phyloP scores from a whole-genome alignment of 2,113 vertebrate genomes.

The Sapajus apella region DNA sequence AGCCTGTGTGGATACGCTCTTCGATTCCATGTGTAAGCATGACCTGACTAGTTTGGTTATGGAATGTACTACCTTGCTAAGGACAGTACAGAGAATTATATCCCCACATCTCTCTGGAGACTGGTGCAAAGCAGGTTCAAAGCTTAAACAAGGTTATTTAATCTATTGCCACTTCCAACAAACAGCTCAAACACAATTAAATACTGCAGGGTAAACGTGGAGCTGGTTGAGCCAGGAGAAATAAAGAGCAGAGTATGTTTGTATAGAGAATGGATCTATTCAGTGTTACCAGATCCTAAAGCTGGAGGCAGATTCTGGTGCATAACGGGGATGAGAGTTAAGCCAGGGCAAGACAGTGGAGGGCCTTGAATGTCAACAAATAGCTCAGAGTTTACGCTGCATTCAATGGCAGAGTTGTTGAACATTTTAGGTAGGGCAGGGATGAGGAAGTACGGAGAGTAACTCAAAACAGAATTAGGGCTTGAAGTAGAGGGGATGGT shows the following conservation, averaged over 20 bases:
- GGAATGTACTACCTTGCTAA: neutral
- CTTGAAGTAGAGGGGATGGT: neutral
- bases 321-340: neutral
- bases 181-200: neutral
- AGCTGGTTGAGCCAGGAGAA: neutral
- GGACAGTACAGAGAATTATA: neutral
- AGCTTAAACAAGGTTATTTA: neutral
- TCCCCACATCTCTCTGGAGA: neutral
- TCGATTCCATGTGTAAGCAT: neutral
- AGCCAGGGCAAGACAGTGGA: neutral
- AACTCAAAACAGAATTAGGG: neutral
- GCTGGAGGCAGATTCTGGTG: neutral
- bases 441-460: neutral
- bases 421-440: neutral
- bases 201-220: neutral
- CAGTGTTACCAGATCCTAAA: neutral
- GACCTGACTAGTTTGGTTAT: neutral
- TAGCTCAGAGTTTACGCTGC: neutral
- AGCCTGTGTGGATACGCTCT: neutral
- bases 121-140: neutral
- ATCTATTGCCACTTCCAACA: neutral
- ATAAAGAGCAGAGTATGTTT: neutral
- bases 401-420: neutral
- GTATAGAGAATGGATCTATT: neutral
- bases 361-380: neutral